Conservation (phyloP, 2,888 invertebrate species). For the Aleiodes leptofemur region DNA sequence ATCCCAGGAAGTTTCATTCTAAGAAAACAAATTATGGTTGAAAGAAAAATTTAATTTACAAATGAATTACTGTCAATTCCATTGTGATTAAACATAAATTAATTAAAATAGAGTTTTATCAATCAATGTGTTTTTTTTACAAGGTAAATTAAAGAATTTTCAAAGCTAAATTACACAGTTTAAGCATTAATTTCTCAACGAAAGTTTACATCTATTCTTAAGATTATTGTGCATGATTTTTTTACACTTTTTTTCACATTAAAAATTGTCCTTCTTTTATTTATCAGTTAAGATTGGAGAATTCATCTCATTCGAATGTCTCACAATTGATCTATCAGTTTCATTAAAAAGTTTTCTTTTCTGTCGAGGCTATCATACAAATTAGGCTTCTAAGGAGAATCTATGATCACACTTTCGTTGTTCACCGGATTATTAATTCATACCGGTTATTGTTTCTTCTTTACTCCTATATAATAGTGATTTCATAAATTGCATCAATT, state of each 20-base stretch:
- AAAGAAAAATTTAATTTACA: slow-evolving; percentile 46
- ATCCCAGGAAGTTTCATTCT: not conserved
- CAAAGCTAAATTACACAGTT: slow-evolving; percentile 11
- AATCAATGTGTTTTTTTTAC: not conserved
- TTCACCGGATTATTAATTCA: not conserved
- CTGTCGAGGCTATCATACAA: not conserved
- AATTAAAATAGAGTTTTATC: not conserved
- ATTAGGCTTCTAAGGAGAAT: slow-evolving; percentile 10
- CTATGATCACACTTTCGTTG: slow-evolving; percentile 35
- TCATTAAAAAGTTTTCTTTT: too few species aligned
- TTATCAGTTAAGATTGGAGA: not conserved
- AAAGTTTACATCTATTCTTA: not conserved
- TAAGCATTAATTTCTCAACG: not conserved
- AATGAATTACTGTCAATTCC: not conserved
- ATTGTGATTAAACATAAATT: not conserved
- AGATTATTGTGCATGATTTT: slow-evolving; percentile 12
- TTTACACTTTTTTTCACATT: not conserved
- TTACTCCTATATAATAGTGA: not conserved
- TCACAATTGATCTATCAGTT: not conserved
- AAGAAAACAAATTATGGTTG: not conserved
- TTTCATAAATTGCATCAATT: not conserved
- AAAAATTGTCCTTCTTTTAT: slow-evolving; percentile 25
- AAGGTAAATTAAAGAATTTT: not conserved
- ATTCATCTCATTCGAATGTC: not conserved
- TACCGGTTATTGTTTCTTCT: slow-evolving; percentile 35